Evolutionary conservation across 2,888 invertebrate genomes (phyloP), one percentile per base, ranked within the genome.

Genomic region (Rhingia campestris): DNA sequence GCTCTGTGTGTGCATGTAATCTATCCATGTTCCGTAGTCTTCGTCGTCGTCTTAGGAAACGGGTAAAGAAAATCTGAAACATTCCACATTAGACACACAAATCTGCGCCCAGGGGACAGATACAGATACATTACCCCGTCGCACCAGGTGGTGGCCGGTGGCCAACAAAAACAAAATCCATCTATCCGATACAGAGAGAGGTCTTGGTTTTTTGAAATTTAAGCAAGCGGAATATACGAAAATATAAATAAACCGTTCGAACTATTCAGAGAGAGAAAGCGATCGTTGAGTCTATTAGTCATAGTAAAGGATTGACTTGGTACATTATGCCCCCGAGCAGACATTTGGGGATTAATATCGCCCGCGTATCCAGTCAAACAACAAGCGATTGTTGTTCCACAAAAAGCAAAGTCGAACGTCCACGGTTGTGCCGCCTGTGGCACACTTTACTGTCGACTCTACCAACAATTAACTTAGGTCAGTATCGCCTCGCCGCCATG

Each of bases 391-490:
- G 22, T 22, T 22, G 22, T 22, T 2, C 22, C 2, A 70, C 22
- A 35, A 66, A 59, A 32, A 53, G 10, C 37, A n/a, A 45, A 59
- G 30, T 22, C 49, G 30, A 14, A 43, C 9, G 7, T 4, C 39
- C 7, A 14, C n/a, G 69, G 37, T 39, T 70, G 14, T 35, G 51
- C 14, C 22, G 49, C 49, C 49, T 53, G 54, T 56, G 63, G 73
- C 73, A 73, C 73, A 73, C 73, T 73, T 73, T 39, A 5, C 33
- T 14, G 4, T 37, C 10, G 47, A 47, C 41, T 61, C 53, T 51
- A 64, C 35, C 69, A 72, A 76, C 64, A 75, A 76, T 81, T 81
- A 81, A 76, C 53, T 70, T 81, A 81, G 81, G 81, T 81, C 81
- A 81, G 81, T 81, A 76, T 76, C 64, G 76, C 61, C 81, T 59